Evolutionary conservation across 2,888 invertebrate species (phyloP).

Genomic region (Andrena bucephala): DNA sequence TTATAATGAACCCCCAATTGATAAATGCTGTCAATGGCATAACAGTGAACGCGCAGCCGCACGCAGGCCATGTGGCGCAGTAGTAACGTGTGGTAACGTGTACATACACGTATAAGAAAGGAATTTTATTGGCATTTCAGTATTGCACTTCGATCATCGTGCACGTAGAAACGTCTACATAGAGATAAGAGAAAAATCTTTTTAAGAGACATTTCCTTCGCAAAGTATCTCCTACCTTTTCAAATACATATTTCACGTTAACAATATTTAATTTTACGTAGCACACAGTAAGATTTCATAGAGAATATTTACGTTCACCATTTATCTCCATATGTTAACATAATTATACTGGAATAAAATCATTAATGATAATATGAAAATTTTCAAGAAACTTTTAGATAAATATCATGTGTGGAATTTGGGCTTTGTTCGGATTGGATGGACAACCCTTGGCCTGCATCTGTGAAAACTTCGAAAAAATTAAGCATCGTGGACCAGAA

Average conservation of each 20-base stretch:
- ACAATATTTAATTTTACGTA: not conserved
- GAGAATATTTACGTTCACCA: not conserved
- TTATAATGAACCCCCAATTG: too few relatives aligned
- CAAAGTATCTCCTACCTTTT: constrained; percentile 9
- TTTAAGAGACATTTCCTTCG: not conserved
- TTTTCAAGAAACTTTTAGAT: not conserved
- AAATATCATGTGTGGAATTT: constrained; percentile 90
- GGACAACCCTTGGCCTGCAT: constrained; percentile 87
- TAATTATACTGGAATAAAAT: not conserved
- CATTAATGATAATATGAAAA: too few relatives aligned
- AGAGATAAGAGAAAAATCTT: not conserved
- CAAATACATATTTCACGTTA: constrained; percentile 1
- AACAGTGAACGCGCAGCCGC: constrained; percentile 10
- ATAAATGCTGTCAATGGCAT: not conserved
- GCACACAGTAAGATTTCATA: too few relatives aligned
- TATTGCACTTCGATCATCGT: not conserved
- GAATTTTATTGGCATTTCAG: not conserved
- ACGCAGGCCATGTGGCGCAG: not conserved
- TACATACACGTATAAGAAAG: not conserved
- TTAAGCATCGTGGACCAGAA: constrained; percentile 91
- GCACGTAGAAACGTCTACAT: not conserved
- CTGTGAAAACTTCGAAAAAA: constrained; percentile 88
- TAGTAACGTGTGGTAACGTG: not conserved
- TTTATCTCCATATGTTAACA: not conserved
- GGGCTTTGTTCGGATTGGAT: constrained; percentile 90